Base-by-base conservation (phyloP, 2,888 invertebrate species). In the Venusia cambrica region DNA sequence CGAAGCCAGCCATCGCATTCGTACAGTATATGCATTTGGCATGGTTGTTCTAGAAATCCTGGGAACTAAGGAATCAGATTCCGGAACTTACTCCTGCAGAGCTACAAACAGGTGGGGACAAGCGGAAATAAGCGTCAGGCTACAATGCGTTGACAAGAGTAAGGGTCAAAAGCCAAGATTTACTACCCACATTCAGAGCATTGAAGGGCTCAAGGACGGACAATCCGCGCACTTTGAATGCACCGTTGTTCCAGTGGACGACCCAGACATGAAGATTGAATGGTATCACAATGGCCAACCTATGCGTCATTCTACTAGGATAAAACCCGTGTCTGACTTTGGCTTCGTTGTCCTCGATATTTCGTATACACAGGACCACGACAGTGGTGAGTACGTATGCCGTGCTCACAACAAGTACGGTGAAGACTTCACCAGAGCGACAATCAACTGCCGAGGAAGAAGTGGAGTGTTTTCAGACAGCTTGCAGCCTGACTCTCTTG, bases 231-330 rank as follows among this genome's bases (percentile, higher is more conserved):
- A 97, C 87, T 97, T 97, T 71, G 98, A 98, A 83, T 97, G 97
- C 66, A 97, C 96, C 2, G 89, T 98, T 25, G 91, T 96, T 7
- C 98, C 98, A 2, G 94, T 97, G 3, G 97, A 97, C 45, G 98
- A 98, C 78, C 97, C 97, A 1, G 92, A 95, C 20, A 92, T 98
- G 81, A 94, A 94, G 67, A 96, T 97, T 10, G 98, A 98, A 84
- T 99, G 98, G 98, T 98, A 95, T 85, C 96, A 96, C 64, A 97
- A 99, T 70, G 97, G 96, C 2, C 90, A 95, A 62, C 95, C 96
- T 0, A 79, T 99, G 51, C 90, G 95, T 36, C 95, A 97, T 66
- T 95, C 96, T 2, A 94, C 94, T 9, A 91, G 98, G 47, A 96
- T 97, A 60, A 97, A 97, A 79, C 94, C 94, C 44, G 95, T 98